phyloP scores from a whole-genome alignment of 2,888 invertebrate species.

The Thereva nobilitata region DNA sequence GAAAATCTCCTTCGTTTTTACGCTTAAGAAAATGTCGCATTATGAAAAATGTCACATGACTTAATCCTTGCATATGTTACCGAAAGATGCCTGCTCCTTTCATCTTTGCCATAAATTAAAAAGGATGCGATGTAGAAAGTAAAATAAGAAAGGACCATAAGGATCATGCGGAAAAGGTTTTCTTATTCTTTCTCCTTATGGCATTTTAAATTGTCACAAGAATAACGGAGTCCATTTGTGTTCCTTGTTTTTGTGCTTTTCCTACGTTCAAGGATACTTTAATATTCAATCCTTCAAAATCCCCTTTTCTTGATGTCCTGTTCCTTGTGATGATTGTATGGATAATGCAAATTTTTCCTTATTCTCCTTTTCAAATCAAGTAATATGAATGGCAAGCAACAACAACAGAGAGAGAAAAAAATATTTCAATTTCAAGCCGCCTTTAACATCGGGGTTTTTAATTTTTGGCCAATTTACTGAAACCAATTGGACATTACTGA shows the following conservation, averaged over 20 bases:
- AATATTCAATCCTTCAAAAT: conserved; percentile 25
- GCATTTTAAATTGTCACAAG: conserved; percentile 27
- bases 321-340: conserved; percentile 14
- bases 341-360: conserved; percentile 24
- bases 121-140: not conserved
- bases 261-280: not conserved
- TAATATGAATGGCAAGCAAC: too few species aligned
- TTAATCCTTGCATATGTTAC: conserved; percentile 35
- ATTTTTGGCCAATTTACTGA: too few species aligned
- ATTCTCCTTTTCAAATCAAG: not conserved
- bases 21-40: conserved; percentile 16
- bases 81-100: conserved; percentile 3
- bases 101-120: conserved; percentile 8
- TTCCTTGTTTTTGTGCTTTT: not conserved
- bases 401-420: too few species aligned
- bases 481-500: too few species aligned
- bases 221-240: conserved; percentile 22
- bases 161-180: conserved; percentile 13
- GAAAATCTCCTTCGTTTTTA: conserved; percentile 3
- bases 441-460: too few species aligned
- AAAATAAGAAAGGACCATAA: conserved; percentile 15
- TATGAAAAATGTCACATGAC: conserved; percentile 30
- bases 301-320: conserved; percentile 24
- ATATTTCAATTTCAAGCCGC: too few species aligned
- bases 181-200: not conserved